A percentile compares a stretch with the other conserved stretches of the same genome.
Evolutionary conservation across 2,888 invertebrate species (phyloP).

Genomic region (Euzophera pinguis): DNA sequence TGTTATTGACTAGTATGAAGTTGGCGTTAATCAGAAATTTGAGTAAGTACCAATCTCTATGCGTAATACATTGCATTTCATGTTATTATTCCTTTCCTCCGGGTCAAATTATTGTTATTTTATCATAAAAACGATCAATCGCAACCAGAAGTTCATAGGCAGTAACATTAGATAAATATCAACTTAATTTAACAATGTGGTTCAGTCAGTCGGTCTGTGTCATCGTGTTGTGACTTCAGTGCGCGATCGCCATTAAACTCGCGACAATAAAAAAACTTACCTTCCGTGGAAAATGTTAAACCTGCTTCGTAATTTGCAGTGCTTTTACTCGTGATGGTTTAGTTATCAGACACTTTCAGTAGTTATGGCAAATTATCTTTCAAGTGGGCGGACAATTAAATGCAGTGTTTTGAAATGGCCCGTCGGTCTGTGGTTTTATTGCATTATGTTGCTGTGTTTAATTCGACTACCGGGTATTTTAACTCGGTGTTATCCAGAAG

Average conservation of each 20-base stretch:
- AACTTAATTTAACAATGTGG: conserved; percentile 17
- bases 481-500: conserved; percentile 70
- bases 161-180: not conserved
- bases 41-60: conserved; percentile 51
- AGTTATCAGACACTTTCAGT: conserved; percentile 37
- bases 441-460: conserved; percentile 52
- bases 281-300: conserved; percentile 58
- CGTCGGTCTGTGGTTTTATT: conserved; percentile 60
- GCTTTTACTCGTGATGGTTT: conserved; percentile 59
- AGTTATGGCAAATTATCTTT: conserved; percentile 56
- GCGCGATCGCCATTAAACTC: conserved; percentile 59
- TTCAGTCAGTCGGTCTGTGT: conserved; percentile 59
- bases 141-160: not conserved
- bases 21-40: conserved; percentile 69
- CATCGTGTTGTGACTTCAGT: conserved; percentile 63
- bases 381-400: conserved; percentile 48
- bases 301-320: conserved; percentile 43
- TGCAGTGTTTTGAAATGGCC: conserved; percentile 50
- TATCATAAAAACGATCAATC: conserved; percentile 1
- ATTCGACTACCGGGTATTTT: conserved; percentile 57
- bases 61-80: conserved; percentile 41
- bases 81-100: conserved; percentile 33
- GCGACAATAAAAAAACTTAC: conserved; percentile 48
- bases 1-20: conserved; percentile 46
- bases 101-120: conserved; percentile 25